A percentile compares a stretch with the other conserved stretches of the same genome.
Conservation (phyloP, 2,797 vertebrate genomes). For the Bradypus variegatus region DNA sequence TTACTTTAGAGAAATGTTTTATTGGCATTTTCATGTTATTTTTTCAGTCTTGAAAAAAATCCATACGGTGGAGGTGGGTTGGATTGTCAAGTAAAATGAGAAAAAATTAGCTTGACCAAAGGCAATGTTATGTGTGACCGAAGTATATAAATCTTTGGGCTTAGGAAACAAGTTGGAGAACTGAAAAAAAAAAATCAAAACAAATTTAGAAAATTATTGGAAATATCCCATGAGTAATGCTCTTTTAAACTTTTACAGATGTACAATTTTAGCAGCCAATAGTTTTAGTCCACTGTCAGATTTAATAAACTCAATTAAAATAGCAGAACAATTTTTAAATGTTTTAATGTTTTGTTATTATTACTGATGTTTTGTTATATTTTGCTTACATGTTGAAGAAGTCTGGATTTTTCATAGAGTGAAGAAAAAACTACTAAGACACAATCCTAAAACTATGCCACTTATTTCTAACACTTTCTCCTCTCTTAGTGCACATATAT, state of each 20-base stretch:
- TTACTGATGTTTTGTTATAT: conserved; percentile 13
- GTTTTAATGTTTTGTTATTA: neutral
- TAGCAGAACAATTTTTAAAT: neutral
- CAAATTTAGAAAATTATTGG: neutral
- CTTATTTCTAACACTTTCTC: conserved; percentile 9
- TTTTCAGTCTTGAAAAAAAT: neutral
- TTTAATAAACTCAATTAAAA: neutral
- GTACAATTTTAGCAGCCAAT: neutral
- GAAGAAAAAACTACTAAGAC: neutral
- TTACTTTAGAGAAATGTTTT: neutral
- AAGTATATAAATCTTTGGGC: neutral
- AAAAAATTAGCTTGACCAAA: conserved; percentile 5
- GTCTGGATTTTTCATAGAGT: neutral
- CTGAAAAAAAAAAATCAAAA: neutral
- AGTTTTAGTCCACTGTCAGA: neutral
- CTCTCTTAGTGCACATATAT: neutral
- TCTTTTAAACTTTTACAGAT: neutral
- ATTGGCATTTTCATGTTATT: neutral
- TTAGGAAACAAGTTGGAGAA: neutral
- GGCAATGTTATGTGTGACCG: neutral
- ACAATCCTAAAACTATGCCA: neutral
- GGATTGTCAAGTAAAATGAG: neutral
- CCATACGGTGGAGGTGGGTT: neutral
- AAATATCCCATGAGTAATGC: neutral
- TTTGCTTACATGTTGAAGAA: neutral